A percentile compares a stretch with the other conserved stretches of the same genome.
Conservation (phyloP, 2,888 invertebrate species). For the Calameuta pallipes region DNA sequence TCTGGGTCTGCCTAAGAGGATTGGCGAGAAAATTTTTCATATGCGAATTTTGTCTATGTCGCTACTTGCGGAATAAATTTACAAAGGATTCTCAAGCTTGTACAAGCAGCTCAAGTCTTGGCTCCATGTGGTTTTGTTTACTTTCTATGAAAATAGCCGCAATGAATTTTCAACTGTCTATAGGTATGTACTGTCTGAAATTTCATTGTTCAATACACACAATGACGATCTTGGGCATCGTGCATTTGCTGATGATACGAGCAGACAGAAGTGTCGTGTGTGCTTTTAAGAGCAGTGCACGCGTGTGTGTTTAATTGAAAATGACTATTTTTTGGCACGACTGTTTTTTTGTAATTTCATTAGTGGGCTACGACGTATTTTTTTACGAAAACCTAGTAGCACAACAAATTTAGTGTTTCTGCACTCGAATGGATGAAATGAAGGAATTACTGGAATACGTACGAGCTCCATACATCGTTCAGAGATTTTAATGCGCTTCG, state of each 20-base stretch:
- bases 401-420: neutral
- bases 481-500: conserved; percentile 2
- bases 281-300: neutral
- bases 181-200: neutral
- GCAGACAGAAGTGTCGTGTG: neutral
- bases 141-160: neutral
- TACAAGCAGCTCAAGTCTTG: neutral
- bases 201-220: neutral
- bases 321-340: neutral
- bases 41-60: conserved; percentile 29
- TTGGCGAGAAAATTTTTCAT: conserved; percentile 55
- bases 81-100: neutral
- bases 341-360: neutral
- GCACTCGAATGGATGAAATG: neutral
- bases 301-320: neutral
- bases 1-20: conserved; percentile 52
- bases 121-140: neutral
- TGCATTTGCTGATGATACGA: neutral
- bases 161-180: neutral
- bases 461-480: neutral
- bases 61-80: neutral
- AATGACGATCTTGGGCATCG: neutral
- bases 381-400: neutral
- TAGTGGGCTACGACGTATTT: neutral
- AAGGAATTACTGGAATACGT: neutral